Percentiles rank a stretch among this genome's conserved stretches.
Conservation (phyloP, 1,140 invertebrate species). For the Diprion similis region DNA sequence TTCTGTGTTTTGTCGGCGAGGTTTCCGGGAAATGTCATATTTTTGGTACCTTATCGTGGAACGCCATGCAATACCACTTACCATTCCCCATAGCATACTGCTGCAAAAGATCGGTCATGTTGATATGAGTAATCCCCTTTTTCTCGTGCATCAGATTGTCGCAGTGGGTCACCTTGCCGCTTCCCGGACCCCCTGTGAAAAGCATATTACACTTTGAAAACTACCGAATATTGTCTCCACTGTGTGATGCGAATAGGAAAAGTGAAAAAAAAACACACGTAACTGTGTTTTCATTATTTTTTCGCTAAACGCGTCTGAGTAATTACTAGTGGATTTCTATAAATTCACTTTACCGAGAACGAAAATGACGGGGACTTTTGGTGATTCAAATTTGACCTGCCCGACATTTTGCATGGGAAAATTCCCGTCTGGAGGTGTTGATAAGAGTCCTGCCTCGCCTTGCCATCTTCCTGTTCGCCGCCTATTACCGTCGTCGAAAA, state of each 20-base stretch:
- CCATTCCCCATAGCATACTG: conserved; percentile 88
- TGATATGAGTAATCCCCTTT: conserved; percentile 83
- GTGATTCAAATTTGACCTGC: conserved; percentile 81
- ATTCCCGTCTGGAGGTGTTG: conserved; percentile 68
- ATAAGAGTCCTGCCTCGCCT: conserved; percentile 55
- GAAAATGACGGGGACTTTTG: conserved; percentile 86
- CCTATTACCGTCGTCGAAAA: conserved; percentile 68
- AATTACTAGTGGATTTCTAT: background rate
- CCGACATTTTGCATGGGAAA: conserved; percentile 79
- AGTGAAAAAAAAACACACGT: conserved; percentile 5
- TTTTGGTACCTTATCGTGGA: too few relatives aligned
- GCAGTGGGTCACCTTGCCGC: conserved; percentile 92
- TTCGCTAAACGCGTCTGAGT: background rate
- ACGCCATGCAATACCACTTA: conserved; percentile 51
- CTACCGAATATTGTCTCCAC: background rate
- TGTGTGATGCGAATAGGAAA: background rate
- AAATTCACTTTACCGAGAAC: conserved; percentile 72
- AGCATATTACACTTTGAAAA: conserved; percentile 16
- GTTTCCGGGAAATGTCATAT: too few relatives aligned
- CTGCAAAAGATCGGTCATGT: conserved; percentile 88
- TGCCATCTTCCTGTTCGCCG: conserved; percentile 57
- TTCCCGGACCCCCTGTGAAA: conserved; percentile 80
- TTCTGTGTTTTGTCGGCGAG: too few relatives aligned
- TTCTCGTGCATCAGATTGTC: conserved; percentile 87
- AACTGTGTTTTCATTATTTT: background rate